A percentile compares a stretch with the other conserved stretches of the same genome.
phyloP scores from a whole-genome alignment of 2,797 vertebrate species.

The Coranthus polyacanthus region DNA sequence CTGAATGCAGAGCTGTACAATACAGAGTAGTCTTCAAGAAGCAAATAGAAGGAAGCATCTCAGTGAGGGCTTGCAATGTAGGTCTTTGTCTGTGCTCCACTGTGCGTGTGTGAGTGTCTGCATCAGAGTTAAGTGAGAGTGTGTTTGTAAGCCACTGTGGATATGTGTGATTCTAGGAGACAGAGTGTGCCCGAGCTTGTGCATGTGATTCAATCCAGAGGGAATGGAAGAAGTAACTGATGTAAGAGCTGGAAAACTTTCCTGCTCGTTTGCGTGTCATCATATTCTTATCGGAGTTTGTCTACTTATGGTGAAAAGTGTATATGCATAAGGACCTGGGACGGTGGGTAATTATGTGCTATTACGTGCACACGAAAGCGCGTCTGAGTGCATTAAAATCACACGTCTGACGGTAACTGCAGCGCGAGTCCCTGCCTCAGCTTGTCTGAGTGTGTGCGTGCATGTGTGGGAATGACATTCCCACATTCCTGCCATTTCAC shows the following conservation, averaged over 20 bases:
- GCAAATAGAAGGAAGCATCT: conserved; percentile 77
- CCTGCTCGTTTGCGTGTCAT: conserved; percentile 66
- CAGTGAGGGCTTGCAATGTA: conserved; percentile 66
- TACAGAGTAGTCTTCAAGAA: conserved; percentile 63
- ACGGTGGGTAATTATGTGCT: conserved; percentile 72
- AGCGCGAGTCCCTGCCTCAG: conserved; percentile 41
- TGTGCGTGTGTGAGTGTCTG: conserved; percentile 37
- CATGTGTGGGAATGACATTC: conserved; percentile 65
- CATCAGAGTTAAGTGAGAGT: conserved; percentile 42
- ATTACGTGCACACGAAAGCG: conserved; percentile 64
- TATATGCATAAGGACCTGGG: conserved; percentile 64
- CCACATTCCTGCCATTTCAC: conserved; percentile 74
- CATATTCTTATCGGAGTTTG: conserved; percentile 66
- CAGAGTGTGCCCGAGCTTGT: conserved; percentile 59
- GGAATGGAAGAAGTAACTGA: conserved; percentile 76
- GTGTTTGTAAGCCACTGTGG: conserved; percentile 50
- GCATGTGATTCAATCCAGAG: conserved; percentile 66
- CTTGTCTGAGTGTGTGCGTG: conserved; percentile 51
- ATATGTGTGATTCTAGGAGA: conserved; percentile 69
- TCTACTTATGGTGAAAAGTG: conserved; percentile 55
- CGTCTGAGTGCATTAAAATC: conserved; percentile 61
- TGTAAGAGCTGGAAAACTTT: conserved; percentile 82
- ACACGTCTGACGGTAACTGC: conserved; percentile 55
- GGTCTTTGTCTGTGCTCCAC: conserved; percentile 66
- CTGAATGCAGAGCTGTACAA: conserved; percentile 65